phyloP scores from a whole-genome alignment of 2,797 vertebrate genomes.

The Brachyrhaphis roseni region DNA sequence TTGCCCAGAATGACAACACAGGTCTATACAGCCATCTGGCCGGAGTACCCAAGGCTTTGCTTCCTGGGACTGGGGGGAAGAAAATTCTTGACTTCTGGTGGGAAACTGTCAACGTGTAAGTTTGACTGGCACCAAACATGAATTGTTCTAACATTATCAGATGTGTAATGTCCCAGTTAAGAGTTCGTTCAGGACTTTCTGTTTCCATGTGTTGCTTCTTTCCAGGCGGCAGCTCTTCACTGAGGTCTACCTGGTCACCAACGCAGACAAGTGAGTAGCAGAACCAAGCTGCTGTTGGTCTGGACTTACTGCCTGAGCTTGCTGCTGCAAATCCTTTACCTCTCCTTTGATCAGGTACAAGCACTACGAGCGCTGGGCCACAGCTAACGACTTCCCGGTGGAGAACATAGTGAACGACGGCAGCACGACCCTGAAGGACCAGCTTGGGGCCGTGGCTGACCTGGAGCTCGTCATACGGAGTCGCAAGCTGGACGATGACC shows the following conservation, averaged over 20 bases:
- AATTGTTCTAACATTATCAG: neutral
- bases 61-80: conserved; percentile 84
- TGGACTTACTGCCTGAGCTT: neutral
- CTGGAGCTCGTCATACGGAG: conserved; percentile 82
- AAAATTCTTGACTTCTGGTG: conserved; percentile 89
- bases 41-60: conserved; percentile 84
- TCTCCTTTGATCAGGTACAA: conserved; percentile 75
- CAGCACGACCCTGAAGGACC: conserved; percentile 81
- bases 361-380: conserved; percentile 88
- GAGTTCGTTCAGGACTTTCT: neutral
- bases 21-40: conserved; percentile 81
- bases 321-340: neutral
- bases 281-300: neutral
- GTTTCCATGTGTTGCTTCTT: conserved; percentile 1
- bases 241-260: conserved; percentile 86
- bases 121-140: conserved; percentile 3
- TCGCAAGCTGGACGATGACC: conserved; percentile 80
- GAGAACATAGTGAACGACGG: conserved; percentile 86
- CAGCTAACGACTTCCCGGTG: conserved; percentile 85
- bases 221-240: conserved; percentile 85
- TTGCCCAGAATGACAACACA: conserved; percentile 80
- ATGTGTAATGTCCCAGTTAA: neutral
- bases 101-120: conserved; percentile 85
- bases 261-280: conserved; percentile 85
- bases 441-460: conserved; percentile 83